Conservation (phyloP, 2,113 vertebrate species). For the Pterocles burchelli region DNA sequence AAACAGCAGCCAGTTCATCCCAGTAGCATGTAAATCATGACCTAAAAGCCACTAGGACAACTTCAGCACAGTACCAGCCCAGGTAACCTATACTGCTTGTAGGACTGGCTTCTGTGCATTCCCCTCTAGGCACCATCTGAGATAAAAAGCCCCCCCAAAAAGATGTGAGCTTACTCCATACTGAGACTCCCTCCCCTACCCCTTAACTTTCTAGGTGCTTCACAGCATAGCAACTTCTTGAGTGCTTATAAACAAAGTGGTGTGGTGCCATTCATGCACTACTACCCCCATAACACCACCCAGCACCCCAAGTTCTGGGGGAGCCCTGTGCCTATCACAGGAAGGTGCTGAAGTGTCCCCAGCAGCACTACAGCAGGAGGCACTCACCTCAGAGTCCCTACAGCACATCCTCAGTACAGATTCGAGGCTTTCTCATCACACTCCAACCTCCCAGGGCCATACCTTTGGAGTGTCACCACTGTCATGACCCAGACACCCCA, state of each 20-base stretch:
- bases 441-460: fast-evolving
- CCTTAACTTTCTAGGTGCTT: neutral
- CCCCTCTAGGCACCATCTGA: fast-evolving
- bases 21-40: neutral
- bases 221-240: neutral
- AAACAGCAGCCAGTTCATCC: neutral
- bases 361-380: fast-evolving
- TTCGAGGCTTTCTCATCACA: fast-evolving
- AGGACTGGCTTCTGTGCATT: neutral
- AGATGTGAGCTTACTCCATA: neutral
- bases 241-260: neutral
- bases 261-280: fast-evolving
- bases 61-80: neutral
- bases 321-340: fast-evolving
- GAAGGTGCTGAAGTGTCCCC: fast-evolving
- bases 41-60: neutral
- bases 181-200: neutral
- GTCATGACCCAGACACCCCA: fast-evolving
- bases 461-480: fast-evolving
- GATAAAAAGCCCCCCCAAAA: neutral
- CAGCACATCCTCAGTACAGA: too few relatives aligned
- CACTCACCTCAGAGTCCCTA: fast-evolving
- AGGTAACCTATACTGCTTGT: neutral
- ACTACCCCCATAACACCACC: fast-evolving
- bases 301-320: neutral